Evolutionary conservation across 2,113 vertebrate genomes (phyloP), one percentile per base, ranked within the genome.

Genomic region (Cygnus atratus): DNA sequence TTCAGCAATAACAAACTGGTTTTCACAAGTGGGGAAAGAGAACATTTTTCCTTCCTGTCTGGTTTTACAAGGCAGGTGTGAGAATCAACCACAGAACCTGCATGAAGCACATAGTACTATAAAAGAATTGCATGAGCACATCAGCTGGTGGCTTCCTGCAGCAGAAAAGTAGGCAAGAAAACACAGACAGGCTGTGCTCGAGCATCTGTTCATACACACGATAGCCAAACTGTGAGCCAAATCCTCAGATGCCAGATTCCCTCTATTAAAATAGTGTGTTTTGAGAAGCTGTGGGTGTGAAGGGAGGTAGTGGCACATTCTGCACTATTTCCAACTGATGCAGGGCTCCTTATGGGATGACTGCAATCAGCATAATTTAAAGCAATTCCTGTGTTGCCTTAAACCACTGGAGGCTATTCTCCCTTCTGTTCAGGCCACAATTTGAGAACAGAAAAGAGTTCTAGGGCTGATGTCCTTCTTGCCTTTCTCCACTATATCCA

Each of bases 81-180:
- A 85, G 70, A 92, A 78, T 20, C 54, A 55, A 43, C 5, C 12
- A 11, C 0, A 3, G 2, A 78, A 46, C 15, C 25, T 46, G 25
- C 1, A 1, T 1, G 31, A 10, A 67, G 65, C n/a, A 80, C 13
- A 11, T 1, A 5, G 39, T 8, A n/a, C 9, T 57, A 10, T 4
- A 33, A 48, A 68, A 78, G 37, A 54, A 50, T 24, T 10, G 7
- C 6, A 50, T 3, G 14, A 50, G 20, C 37, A 62, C 44, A 81
- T 1, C 20, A 71, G 52, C 4, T 39, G 28, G 65, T 43, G 57
- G 26, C n/a, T 81, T 84, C 44, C 41, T 41, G 61, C 14, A 71
- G 55, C 46, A 84, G 22, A 73, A 28, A 55, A 75, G 28, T 0
- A 52, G 15, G 9, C 61, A 24, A 80, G 35, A 55, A 78, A 76